Evolutionary conservation across 2,797 vertebrate genomes (phyloP), one percentile per base, ranked within the genome.

Genomic region (Artibeus jamaicensis): DNA sequence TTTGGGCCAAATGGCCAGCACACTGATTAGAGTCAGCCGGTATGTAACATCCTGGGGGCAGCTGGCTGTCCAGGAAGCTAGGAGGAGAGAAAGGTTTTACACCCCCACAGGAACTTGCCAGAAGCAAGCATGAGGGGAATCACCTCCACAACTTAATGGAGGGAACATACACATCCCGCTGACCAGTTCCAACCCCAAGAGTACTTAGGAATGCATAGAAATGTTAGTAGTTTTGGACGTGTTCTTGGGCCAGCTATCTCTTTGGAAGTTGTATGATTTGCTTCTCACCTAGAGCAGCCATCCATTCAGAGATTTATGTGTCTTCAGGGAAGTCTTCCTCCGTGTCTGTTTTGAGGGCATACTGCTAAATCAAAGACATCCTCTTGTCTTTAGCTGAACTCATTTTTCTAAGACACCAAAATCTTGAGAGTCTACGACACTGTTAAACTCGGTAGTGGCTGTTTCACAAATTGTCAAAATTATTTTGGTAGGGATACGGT

Each of bases 1-100:
- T 21, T 65, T 16, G 65, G 74, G 70, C 55, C 88, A 78, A 90
- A 79, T 84, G 90, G 68, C 96, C 93, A 85, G 59, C 81, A 42
- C 39, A 16, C 26, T 12, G 55, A 91, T 39, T 16, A 73, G 50
- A 76, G 71, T 39, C 65, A 94, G 74, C 68, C 92, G 74, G 71
- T 85, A n/a, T 9, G 57, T n/a, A 73, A 21, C 3, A 6, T 78
- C 74, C 62, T 59, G 70, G 73, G 78, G 76, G 83, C 76, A 77
- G 67, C 76, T 85, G 48, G 37, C 76, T 65, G 29, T n/a, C 14
- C 55, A 46, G 79, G 76, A 67, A 62, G 86, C 70, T 29, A n/a
- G 53, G 59, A 86, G 79, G 42, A 78, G 89, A 83, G 48, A 50
- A 83, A 89, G 70, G 16, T 59, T 78, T 93, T 70, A 84, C 37